Evolutionary conservation across 2,888 invertebrate genomes (phyloP).

Genomic region (Protophormia terraenovae): DNA sequence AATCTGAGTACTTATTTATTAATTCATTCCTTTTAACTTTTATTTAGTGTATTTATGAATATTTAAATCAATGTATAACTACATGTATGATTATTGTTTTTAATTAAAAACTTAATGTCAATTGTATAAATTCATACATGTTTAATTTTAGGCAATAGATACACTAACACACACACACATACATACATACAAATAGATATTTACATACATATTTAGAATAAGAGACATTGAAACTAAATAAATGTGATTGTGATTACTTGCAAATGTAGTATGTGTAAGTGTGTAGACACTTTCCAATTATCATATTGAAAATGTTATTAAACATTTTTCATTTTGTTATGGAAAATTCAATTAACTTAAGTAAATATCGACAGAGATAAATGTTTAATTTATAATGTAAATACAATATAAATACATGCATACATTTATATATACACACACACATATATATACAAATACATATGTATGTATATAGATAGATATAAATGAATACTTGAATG

Average conservation of each 20-base stretch:
- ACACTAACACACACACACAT: background rate
- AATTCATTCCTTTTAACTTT: background rate
- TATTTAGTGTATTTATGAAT: background rate
- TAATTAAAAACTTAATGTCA: slow-evolving; percentile 47
- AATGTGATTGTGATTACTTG: background rate
- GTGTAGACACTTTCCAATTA: slow-evolving; percentile 44
- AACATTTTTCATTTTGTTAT: slow-evolving; percentile 67
- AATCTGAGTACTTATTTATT: background rate
- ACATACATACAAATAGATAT: background rate
- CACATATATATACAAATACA: background rate
- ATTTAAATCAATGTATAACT: slow-evolving; percentile 21
- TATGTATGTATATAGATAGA: background rate
- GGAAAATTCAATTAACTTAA: slow-evolving; percentile 72
- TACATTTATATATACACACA: background rate
- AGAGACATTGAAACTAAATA: background rate
- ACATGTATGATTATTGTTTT: slow-evolving; percentile 11
- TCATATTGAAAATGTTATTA: slow-evolving; percentile 59
- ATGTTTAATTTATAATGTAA: slow-evolving; percentile 71
- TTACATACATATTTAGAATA: background rate
- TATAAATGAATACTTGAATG: slow-evolving; percentile 21
- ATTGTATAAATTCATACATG: slow-evolving; percentile 14
- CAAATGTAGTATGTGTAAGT: background rate
- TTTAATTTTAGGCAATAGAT: slow-evolving; percentile 34
- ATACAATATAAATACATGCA: slow-evolving; percentile 51
- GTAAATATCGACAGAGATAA: slow-evolving; percentile 71